Percentiles rank a stretch among this genome's conserved stretches.
Evolutionary conservation across 2,888 invertebrate genomes (phyloP).

Genomic region (Nemurella pictetii): DNA sequence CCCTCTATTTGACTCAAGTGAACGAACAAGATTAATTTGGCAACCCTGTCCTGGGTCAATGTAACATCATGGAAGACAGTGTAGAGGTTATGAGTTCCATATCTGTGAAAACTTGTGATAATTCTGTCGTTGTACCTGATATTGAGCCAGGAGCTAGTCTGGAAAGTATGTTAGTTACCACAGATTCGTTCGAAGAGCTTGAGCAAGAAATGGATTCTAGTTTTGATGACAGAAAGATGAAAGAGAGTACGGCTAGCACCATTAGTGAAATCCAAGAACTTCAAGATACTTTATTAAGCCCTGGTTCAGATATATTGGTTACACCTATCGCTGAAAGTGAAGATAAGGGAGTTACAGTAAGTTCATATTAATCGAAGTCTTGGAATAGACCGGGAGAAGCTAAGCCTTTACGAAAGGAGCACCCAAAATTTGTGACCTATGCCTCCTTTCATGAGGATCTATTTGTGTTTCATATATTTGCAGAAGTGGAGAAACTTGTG

Average conservation of each 20-base stretch:
- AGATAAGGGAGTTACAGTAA: slow-evolving; percentile 27
- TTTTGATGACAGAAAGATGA: slow-evolving; percentile 60
- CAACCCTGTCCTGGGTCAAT: not conserved
- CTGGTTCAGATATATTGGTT: slow-evolving; percentile 29
- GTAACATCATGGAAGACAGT: slow-evolving; percentile 27
- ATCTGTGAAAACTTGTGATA: slow-evolving; percentile 35
- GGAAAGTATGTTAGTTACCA: slow-evolving; percentile 71
- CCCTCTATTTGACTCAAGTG: no score
- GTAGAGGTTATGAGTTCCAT: not conserved
- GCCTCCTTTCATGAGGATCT: no score
- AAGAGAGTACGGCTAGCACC: slow-evolving; percentile 60
- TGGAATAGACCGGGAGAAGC: not conserved
- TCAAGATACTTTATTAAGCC: slow-evolving; percentile 48
- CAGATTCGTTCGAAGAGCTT: slow-evolving; percentile 71
- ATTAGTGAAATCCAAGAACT: slow-evolving; percentile 63
- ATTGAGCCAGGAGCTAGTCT: slow-evolving; percentile 62
- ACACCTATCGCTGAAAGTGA: slow-evolving; percentile 37
- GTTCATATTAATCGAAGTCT: not conserved
- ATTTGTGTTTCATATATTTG: no score
- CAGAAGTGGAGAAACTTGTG: no score
- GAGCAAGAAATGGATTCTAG: slow-evolving; percentile 67
- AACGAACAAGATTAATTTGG: no score
- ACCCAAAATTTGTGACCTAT: no score
- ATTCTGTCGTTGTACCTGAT: slow-evolving; percentile 42
- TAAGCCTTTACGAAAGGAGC: no score